Evolutionary conservation across 1,140 invertebrate species (phyloP), one percentile per base, ranked within the genome.

Genomic region (Drosophila murphyi): DNA sequence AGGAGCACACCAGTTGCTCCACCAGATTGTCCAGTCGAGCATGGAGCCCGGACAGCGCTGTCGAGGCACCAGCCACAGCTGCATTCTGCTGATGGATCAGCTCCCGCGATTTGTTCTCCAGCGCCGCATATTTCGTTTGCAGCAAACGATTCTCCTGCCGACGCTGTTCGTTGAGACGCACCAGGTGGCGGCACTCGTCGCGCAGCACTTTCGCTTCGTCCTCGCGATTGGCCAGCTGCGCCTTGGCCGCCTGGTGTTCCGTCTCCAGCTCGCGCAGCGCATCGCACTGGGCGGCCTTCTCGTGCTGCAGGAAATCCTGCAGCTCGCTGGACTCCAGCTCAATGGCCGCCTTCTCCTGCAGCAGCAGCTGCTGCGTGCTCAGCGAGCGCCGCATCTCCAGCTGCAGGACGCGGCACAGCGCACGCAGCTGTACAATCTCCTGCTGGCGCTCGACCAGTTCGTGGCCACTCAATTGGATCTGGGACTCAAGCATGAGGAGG

Each of bases 281-380:
- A 80, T 97, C 96, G 10, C 93, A 93, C 63, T 96, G 91, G 2
- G 95, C 94, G 1, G 94, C 93, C 92, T 96, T 97, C 87, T 97
- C 96, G 51, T 95, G 95, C 91, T 96, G 95, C 64, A 97, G 93
- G 72, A 97, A 97, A 69, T 97, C 96, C 85, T 96, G 95, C 80
- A 97, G 92, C 86, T 97, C 96, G 3, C 94, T 93, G 5, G 95
- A 95, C 80, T 97, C 96, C 3, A 93, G 93, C 82, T 96, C 95
- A 2, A 95, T 90, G 80, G 96, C 95, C 55, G 95, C 94, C 59
- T 96, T 95, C 72, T 96, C 96, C 77, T 96, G 95, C 1, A 95
- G 74, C 34, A 97, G 91, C 3, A 93, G 91, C 71, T 95, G 94
- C 80, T 96, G 95, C 1, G 94, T 94, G 29, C 95, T 94, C 56